Evolutionary conservation across 2,888 invertebrate genomes (phyloP).

Genomic region (Linnaemya vulpina): DNA sequence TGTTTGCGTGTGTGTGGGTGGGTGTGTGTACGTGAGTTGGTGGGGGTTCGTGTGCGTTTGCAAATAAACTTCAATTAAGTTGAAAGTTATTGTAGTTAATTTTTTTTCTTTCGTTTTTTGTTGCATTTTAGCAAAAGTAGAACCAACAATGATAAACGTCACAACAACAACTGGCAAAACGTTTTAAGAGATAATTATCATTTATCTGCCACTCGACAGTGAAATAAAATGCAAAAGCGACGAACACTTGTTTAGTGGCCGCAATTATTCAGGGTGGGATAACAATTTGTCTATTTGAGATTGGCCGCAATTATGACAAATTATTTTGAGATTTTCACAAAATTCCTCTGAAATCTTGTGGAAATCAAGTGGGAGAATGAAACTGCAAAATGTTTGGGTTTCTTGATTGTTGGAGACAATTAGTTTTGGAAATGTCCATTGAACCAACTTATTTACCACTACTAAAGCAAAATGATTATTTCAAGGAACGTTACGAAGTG

Average conservation of each 20-base stretch:
- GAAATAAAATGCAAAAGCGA: conserved; percentile 38
- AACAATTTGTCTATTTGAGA: conserved; percentile 49
- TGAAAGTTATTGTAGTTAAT: conserved; percentile 60
- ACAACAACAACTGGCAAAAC: conserved; percentile 54
- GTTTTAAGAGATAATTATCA: conserved; percentile 62
- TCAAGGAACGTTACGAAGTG: background rate
- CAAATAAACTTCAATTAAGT: conserved; percentile 66
- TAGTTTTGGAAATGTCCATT: background rate
- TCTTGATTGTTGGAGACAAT: background rate
- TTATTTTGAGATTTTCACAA: conserved; percentile 52
- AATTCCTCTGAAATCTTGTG: conserved; percentile 12
- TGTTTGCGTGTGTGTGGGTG: conserved; percentile 4
- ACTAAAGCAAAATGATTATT: background rate
- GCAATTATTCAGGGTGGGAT: conserved; percentile 38
- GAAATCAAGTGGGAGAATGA: background rate
- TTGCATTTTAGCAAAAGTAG: conserved; percentile 12
- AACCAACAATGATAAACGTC: conserved; percentile 60
- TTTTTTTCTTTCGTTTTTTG: too few relatives aligned
- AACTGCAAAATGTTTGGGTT: conserved; percentile 1
- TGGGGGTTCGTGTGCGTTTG: background rate
- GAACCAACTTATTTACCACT: background rate
- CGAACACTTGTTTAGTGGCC: conserved; percentile 55
- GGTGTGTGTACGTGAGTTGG: background rate
- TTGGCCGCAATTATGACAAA: conserved; percentile 62
- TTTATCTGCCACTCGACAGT: conserved; percentile 37